phyloP scores from a whole-genome alignment of 1,140 invertebrate genomes.

The Calliphora vicina region DNA sequence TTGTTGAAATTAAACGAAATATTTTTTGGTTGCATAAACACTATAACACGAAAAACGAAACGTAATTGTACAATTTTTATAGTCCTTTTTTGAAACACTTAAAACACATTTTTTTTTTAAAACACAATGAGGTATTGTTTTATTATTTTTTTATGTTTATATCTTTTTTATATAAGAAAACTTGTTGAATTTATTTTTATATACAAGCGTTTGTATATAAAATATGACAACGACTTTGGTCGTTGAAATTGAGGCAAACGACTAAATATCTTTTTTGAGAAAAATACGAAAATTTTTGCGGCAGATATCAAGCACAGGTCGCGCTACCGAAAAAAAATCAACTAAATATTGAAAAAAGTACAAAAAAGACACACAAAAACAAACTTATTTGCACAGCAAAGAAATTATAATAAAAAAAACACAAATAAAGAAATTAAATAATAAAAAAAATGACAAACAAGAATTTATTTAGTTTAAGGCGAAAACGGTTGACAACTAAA shows the following conservation, averaged over 20 bases:
- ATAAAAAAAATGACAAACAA: background rate
- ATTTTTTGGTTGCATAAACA: conserved; percentile 16
- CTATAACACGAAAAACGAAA: background rate
- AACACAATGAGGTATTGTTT: background rate
- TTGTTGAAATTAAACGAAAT: background rate
- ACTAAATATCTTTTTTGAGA: conserved; percentile 4
- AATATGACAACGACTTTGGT: background rate
- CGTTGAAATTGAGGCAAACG: conserved; percentile 29
- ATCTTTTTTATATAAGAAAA: background rate
- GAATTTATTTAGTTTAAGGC: background rate
- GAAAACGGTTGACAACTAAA: background rate
- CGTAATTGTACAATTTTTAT: background rate
- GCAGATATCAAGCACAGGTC: conserved; percentile 19
- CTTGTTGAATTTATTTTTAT: background rate
- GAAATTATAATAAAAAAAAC: background rate
- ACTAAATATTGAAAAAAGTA: background rate
- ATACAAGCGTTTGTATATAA: background rate
- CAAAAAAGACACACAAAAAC: conserved; percentile 7
- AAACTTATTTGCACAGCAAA: background rate
- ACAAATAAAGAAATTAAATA: background rate
- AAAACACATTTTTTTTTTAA: background rate
- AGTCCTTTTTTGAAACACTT: background rate
- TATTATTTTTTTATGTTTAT: background rate
- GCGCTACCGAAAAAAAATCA: conserved; percentile 1
- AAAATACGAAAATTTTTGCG: background rate